Evolutionary conservation across 2,797 vertebrate species (phyloP), one percentile per base, ranked within the genome.

Genomic region (Clamator glandarius): DNA sequence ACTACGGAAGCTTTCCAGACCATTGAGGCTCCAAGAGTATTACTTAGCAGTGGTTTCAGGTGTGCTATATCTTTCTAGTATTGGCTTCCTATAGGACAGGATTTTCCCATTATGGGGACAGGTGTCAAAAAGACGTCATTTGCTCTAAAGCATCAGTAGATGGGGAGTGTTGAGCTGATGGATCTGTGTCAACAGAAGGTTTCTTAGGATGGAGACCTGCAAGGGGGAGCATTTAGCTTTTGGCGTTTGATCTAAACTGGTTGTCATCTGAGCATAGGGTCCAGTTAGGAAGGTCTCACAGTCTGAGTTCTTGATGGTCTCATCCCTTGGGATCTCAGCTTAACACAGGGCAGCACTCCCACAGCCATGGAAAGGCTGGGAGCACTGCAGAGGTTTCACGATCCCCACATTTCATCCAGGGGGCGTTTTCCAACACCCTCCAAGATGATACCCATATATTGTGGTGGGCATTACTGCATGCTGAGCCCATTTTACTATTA

Each of bases 231-330:
- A 73, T 64, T 64, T 46, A 52, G 29, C 24, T 62, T 74, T 28
- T 4, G 1, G 25, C 36, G 13, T 75, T 88, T 62, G 57, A 55
- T 44, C 48, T 41, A 67, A 36, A 68, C 23, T 33, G 61, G 18
- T 13, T 67, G 51, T 36, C 75, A 61, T 46, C 26, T 36, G 31
- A 52, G 36, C 0, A 0, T 0, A 55, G 52, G 54, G 51, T 62
- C 46, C 1, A 1, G 9, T 51, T 24, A 62, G 79, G 33, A 62
- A 58, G 48, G 39, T 85, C 19, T 69, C 57, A 16, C 2, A 26
- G 11, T 29, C n/a, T 16, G 44, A 73, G 17, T 46, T 31, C 33
- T 41, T 8, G 13, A 31, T 35, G 58, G 18, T 33, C 3, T 81
- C 25, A 8, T 6, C 11, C 8, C 24, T 46, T 20, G 1, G n/a